These are phyloP conservation scores for Elachura formosa DNA, from an alignment of 2,113 vertebrate genomes.

Conservation along the genomic window DNA sequence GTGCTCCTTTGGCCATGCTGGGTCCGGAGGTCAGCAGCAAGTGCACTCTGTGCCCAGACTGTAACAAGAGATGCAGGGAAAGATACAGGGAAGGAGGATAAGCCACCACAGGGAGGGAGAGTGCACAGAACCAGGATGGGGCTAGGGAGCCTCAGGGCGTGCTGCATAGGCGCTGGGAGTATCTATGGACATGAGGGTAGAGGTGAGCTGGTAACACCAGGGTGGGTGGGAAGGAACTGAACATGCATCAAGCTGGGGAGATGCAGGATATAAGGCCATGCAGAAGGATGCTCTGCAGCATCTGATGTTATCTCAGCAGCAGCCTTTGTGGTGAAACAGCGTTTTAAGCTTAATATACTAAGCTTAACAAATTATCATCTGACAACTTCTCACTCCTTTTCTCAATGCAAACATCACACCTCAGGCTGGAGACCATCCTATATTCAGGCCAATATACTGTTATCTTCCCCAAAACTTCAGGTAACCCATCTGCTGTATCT, in stretches of 20 bases:
- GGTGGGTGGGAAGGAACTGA: not conserved
- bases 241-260: not conserved
- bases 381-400: not conserved
- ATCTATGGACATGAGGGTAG: not conserved
- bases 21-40: not conserved
- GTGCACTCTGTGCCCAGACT: not conserved
- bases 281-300: not conserved
- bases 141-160: not conserved
- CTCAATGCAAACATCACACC: not conserved
- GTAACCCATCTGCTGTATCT: not conserved
- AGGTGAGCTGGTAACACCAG: not conserved
- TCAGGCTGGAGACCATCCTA: not conserved
- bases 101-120: not conserved
- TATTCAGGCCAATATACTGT: constrained; percentile 27
- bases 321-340: not conserved
- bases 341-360: not conserved
- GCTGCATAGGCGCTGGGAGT: fast-evolving
- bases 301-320: not conserved
- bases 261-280: not conserved
- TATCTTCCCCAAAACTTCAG: not conserved
- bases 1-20: not conserved
- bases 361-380: not conserved
- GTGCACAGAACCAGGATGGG: not conserved
- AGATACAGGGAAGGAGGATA: not conserved
- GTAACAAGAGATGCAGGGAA: not conserved